These are phyloP conservation scores for Zeus faber DNA, from an alignment of 2,113 vertebrate genomes.

Conservation along the genomic window DNA sequence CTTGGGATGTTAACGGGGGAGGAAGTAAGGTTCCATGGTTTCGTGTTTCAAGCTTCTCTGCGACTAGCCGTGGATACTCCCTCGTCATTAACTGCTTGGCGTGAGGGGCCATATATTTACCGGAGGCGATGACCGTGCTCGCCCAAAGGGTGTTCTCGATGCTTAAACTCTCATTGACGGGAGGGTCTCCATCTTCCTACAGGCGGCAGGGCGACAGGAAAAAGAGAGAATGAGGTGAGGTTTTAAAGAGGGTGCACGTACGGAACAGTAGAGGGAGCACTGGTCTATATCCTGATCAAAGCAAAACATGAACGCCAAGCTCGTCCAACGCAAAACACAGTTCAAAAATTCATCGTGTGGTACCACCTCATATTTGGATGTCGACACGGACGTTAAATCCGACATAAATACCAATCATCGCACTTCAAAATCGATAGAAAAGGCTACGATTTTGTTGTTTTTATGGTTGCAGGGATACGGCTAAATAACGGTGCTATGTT, in stretches of 20 bases:
- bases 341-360: no score
- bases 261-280: no score
- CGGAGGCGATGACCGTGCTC: conserved; percentile 93
- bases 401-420: no score
- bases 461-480: no score
- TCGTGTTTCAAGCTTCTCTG: background rate
- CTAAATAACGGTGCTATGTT: no score
- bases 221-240: background rate
- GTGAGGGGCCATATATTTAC: conserved; percentile 65
- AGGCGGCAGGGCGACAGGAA: conserved; percentile 14
- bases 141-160: conserved; percentile 98
- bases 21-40: background rate
- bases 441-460: no score
- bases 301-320: no score
- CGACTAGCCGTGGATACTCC: conserved; percentile 6
- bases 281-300: background rate
- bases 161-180: conserved; percentile 93
- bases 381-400: no score
- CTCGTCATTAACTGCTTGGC: conserved; percentile 2
- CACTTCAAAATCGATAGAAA: no score
- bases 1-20: conserved; percentile 10
- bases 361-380: background rate
- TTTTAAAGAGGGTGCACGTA: background rate
- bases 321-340: no score
- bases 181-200: conserved; percentile 94